phyloP scores from a whole-genome alignment of 2,113 vertebrate species.

The Crotalus tigris region DNA sequence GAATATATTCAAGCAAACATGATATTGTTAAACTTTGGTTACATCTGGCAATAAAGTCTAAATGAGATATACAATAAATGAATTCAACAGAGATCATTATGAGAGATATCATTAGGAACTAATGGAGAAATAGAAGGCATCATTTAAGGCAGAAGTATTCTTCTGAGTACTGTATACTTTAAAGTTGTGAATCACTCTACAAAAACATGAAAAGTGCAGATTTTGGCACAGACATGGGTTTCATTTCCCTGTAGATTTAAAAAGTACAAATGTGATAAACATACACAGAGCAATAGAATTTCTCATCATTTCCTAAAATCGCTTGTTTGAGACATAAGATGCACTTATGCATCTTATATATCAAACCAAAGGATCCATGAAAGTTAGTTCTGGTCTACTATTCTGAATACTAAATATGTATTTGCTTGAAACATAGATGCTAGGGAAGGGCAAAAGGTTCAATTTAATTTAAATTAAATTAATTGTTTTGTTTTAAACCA shows the following conservation, averaged over 20 bases:
- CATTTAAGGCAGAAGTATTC: neutral
- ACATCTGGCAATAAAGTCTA: neutral
- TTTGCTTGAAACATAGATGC: slow-evolving; percentile 18
- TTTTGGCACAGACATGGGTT: neutral
- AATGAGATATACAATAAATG: neutral
- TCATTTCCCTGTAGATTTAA: neutral
- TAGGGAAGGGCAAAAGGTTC: neutral
- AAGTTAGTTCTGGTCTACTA: neutral
- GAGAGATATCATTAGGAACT: neutral
- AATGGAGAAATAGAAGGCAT: neutral
- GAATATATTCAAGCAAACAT: neutral
- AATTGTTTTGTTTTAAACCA: slow-evolving; percentile 10
- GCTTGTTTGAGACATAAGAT: no score
- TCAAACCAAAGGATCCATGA: neutral
- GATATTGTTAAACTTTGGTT: neutral
- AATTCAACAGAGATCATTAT: neutral
- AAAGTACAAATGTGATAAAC: neutral
- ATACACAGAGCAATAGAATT: neutral
- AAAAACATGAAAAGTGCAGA: neutral
- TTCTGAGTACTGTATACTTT: neutral
- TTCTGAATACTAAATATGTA: neutral
- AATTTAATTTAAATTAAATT: neutral
- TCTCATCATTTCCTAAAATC: neutral
- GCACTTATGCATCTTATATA: neutral
- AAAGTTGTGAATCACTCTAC: neutral